Percentiles rank a stretch among this genome's conserved stretches.
Conservation (phyloP, 2,888 invertebrate species). For the Sthenelais limicola region DNA sequence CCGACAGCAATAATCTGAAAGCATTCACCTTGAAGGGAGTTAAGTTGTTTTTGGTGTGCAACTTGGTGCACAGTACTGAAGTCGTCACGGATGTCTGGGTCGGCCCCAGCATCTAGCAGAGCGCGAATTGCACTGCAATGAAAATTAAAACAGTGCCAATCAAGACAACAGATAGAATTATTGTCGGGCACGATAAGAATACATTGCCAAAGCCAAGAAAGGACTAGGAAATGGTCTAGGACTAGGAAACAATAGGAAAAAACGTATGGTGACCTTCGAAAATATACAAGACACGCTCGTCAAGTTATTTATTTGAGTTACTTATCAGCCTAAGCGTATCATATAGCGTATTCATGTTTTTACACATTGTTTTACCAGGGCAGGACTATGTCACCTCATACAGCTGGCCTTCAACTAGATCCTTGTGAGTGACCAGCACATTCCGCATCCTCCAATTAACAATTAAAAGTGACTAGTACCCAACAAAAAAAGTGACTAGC, state of each 20-base stretch:
- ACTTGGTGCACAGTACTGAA: constrained; percentile 81
- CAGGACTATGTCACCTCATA: too few relatives aligned
- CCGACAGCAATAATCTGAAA: neutral
- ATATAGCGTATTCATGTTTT: too few relatives aligned
- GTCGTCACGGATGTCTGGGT: constrained; percentile 83
- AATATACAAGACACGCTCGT: neutral
- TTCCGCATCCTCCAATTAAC: too few relatives aligned
- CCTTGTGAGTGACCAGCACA: too few relatives aligned
- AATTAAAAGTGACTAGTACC: neutral
- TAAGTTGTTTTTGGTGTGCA: constrained; percentile 79
- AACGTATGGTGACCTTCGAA: neutral
- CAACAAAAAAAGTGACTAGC: too few relatives aligned
- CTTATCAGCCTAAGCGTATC: too few relatives aligned
- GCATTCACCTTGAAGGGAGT: constrained; percentile 75
- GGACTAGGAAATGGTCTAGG: too few relatives aligned
- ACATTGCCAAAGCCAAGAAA: too few relatives aligned
- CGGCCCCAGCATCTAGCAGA: constrained; percentile 80
- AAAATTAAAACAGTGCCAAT: neutral
- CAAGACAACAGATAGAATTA: neutral
- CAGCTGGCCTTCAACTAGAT: too few relatives aligned
- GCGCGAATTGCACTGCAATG: constrained; percentile 66
- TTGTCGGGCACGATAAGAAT: neutral
- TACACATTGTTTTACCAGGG: too few relatives aligned
- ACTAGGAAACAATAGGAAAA: too few relatives aligned
- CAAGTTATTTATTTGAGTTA: neutral